A percentile compares a stretch with the other conserved stretches of the same genome.
These are phyloP conservation scores for Chascanopsetta lugubris DNA, from an alignment of 2,113 vertebrate species.

Conservation along the genomic window DNA sequence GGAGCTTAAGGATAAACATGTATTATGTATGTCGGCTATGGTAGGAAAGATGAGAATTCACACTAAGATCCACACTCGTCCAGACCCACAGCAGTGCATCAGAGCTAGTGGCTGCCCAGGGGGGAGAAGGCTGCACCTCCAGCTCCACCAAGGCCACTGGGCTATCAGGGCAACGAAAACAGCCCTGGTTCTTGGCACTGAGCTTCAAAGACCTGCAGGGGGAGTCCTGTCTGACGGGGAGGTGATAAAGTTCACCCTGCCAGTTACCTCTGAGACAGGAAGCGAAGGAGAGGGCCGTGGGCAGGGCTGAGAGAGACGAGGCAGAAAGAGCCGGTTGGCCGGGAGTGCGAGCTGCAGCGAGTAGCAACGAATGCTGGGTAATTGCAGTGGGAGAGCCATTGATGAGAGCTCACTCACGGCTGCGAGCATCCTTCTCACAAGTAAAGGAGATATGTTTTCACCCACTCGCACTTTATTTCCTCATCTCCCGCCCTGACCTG, in stretches of 20 bases:
- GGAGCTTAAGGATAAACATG: constrained; percentile 12
- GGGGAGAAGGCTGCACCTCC: constrained; percentile 39
- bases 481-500: constrained; percentile 8
- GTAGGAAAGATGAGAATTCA: constrained; percentile 43
- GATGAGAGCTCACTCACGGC: constrained; percentile 30
- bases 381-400: constrained; percentile 59
- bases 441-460: constrained; percentile 38
- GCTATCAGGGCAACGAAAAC: constrained; percentile 66
- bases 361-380: constrained; percentile 42
- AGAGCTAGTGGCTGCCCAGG: constrained; percentile 20
- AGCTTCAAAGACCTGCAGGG: constrained; percentile 36
- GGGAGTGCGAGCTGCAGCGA: constrained; percentile 30
- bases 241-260: constrained; percentile 66
- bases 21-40: constrained; percentile 30
- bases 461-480: constrained; percentile 21
- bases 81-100: constrained; percentile 41
- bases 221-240: constrained; percentile 65
- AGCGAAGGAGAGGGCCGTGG: constrained; percentile 10
- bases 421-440: constrained; percentile 47
- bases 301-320: not conserved
- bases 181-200: constrained; percentile 45
- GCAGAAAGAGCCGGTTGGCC: constrained; percentile 15
- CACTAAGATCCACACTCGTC: constrained; percentile 38
- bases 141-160: constrained; percentile 48
- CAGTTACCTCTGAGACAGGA: constrained; percentile 65